Conservation (phyloP, 1,140 invertebrate genomes). For the Anoplophora glabripennis region DNA sequence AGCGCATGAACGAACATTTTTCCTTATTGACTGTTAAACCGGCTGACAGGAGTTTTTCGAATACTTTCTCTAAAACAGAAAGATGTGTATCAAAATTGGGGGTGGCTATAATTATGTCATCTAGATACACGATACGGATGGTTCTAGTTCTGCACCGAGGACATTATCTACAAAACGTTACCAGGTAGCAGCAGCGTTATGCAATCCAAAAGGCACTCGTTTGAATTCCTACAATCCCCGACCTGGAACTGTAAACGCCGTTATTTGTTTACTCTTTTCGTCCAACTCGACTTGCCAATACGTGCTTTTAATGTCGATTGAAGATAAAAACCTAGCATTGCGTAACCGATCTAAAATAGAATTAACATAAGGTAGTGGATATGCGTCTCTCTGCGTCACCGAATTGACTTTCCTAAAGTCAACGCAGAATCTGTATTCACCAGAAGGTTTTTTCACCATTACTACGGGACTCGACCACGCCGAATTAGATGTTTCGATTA, state of each 20-base stretch:
- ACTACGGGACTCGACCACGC: too few species aligned
- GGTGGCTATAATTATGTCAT: slow-evolving; percentile 17
- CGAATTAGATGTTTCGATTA: slow-evolving; percentile 28
- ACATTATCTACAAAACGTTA: slow-evolving; percentile 41
- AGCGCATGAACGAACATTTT: slow-evolving; percentile 12
- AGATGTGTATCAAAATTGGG: slow-evolving; percentile 17
- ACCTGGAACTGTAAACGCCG: slow-evolving; percentile 36
- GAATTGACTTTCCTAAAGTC: too few species aligned
- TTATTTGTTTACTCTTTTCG: neutral
- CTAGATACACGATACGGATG: slow-evolving; percentile 19
- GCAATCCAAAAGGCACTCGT: slow-evolving; percentile 38
- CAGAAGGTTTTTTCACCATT: too few species aligned
- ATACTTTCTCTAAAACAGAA: neutral
- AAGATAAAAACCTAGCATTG: slow-evolving; percentile 3
- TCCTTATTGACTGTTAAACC: slow-evolving; percentile 13
- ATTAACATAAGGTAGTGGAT: slow-evolving; percentile 35
- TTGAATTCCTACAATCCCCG: slow-evolving; percentile 41
- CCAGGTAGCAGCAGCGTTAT: slow-evolving; percentile 45
- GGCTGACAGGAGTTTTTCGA: neutral
- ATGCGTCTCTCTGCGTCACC: too few species aligned
- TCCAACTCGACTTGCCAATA: slow-evolving; percentile 5
- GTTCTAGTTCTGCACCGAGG: slow-evolving; percentile 7
- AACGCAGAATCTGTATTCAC: too few species aligned
- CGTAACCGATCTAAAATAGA: slow-evolving; percentile 39
- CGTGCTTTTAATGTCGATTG: neutral